These are phyloP conservation scores for Rousettus leschenaultii DNA, from an alignment of 2,113 vertebrate genomes.

Conservation along the genomic window DNA sequence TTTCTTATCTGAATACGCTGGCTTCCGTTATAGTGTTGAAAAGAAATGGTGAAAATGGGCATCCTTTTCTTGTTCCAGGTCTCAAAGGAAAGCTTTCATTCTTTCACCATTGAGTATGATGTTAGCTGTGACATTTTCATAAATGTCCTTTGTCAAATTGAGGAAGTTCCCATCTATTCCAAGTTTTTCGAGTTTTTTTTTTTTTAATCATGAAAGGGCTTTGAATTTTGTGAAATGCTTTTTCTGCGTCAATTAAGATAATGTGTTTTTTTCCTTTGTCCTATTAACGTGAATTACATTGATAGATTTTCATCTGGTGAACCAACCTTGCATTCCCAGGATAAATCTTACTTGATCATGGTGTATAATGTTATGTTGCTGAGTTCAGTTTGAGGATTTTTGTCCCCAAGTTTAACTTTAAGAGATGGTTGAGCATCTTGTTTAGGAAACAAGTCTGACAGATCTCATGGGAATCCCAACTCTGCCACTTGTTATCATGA, in stretches of 20 bases:
- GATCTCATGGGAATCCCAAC: background rate
- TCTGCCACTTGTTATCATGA: background rate
- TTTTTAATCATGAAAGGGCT: background rate
- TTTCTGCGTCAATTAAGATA: background rate
- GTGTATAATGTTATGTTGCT: background rate
- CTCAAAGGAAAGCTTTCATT: background rate
- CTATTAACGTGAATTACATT: background rate
- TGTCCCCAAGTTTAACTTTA: background rate
- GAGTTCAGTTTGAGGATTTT: background rate
- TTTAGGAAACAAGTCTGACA: background rate
- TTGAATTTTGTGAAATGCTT: background rate
- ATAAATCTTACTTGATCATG: background rate
- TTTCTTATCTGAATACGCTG: background rate
- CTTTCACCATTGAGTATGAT: background rate
- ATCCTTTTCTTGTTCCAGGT: background rate
- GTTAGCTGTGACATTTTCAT: background rate
- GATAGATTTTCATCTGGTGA: background rate
- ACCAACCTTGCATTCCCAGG: background rate
- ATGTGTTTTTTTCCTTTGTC: background rate
- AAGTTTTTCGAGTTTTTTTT: background rate
- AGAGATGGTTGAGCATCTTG: background rate
- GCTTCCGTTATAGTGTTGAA: background rate
- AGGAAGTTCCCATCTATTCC: background rate
- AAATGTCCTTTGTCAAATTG: background rate
- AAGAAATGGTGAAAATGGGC: background rate